Base-by-base conservation (phyloP, 2,888 invertebrate species). In the Noctua comes region DNA sequence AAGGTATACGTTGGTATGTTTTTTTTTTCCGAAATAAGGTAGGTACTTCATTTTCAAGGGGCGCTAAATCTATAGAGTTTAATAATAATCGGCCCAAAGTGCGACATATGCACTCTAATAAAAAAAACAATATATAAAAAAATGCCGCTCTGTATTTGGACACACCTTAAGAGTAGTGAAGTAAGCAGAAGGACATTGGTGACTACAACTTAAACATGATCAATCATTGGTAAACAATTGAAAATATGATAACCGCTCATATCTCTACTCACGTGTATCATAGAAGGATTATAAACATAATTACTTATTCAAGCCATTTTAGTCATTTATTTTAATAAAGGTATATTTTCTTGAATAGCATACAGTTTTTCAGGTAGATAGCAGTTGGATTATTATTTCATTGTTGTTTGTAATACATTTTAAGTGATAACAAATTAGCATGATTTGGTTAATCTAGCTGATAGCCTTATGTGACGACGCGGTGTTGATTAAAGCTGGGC, bases 341-440 rank as follows among this genome's bases (percentile, higher is more conserved):
- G 5, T 40, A n/a, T 59, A 75, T 43, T 66, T 54, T 13, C 51
- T 51, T 0, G 57, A 77, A 59, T 73, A 16, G 51, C 57, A 5
- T 76, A 24, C 27, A 54, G 40, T 18, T 73, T 70, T n/a, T 16
- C 24, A 24, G 2, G n/a, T 31, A 36, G n/a, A 66, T 59, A 51
- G 31, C 51, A 75, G 46, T 59, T 43, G n/a, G 18, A 66, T 71
- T 80, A 68, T 73, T 40, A 54, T 69, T 65, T 68, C n/a, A 64
- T 65, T 66, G 21, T 77, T 68, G 24, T 54, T 62, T 27, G 65
- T 74, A 83, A 36, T 68, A 74, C 21, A 76, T 31, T 36, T 70
- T 69, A 40, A n/a, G 6, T 31, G 87, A 85, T 87, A 87, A 73
- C 21, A 62, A 65, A 36, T 81, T 81, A 68, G 36, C 51, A 77